Evolutionary conservation across 1,140 invertebrate species (phyloP).

Genomic region (Phthorimaea operculella): DNA sequence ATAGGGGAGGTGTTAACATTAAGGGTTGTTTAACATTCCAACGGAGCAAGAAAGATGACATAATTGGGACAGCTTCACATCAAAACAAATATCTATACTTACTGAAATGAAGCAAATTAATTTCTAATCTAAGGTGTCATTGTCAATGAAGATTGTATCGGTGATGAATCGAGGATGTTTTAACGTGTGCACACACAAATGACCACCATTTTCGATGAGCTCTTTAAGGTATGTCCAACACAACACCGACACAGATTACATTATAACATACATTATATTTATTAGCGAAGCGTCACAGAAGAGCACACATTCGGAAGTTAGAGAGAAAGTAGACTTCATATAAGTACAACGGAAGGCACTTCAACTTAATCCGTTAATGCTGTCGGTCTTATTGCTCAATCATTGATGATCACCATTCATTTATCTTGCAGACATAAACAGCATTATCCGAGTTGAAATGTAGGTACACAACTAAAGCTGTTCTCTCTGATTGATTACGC

Average conservation of each 20-base stretch:
- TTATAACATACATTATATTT: constrained; percentile 10
- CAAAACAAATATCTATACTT: constrained; percentile 12
- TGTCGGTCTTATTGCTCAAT: background rate
- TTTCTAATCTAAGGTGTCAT: constrained; percentile 7
- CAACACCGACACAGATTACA: constrained; percentile 34
- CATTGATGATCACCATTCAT: background rate
- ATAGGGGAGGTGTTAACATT: background rate
- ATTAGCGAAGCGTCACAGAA: constrained; percentile 49
- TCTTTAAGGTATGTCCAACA: constrained; percentile 23
- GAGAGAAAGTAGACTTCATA: constrained; percentile 7
- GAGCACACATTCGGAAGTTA: constrained; percentile 30
- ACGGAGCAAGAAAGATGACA: too few relatives aligned
- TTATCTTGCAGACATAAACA: background rate
- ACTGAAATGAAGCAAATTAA: constrained; percentile 31
- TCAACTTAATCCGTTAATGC: constrained; percentile 29
- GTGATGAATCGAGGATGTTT: constrained; percentile 11
- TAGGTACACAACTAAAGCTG: constrained; percentile 32
- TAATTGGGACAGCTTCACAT: constrained; percentile 16
- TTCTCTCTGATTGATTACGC: constrained; percentile 35
- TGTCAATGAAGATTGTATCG: constrained; percentile 5
- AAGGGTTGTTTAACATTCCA: too few relatives aligned
- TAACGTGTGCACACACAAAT: constrained; percentile 8
- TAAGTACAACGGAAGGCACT: constrained; percentile 29
- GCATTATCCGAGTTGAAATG: constrained; percentile 31
- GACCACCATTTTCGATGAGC: constrained; percentile 56